Evolutionary conservation across 2,888 invertebrate species (phyloP), one percentile per base, ranked within the genome.

Genomic region (Pinctada fucata): DNA sequence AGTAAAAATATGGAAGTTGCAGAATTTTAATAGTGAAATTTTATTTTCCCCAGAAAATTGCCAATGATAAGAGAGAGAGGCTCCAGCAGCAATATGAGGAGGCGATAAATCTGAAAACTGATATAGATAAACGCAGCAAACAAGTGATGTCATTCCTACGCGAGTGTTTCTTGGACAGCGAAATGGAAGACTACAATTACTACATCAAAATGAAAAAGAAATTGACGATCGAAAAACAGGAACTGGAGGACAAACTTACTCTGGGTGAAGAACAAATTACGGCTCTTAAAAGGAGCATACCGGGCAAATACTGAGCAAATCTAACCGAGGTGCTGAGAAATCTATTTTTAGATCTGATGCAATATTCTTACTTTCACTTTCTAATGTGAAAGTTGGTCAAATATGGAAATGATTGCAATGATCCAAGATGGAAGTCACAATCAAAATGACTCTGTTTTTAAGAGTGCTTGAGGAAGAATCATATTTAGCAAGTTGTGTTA

Each of bases 151-250:
- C 94, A 80, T 95, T 96, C 83, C 93, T 97, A 81, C 94, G 94
- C 84, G 95, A 95, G 91, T 95, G 95, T 92, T 94, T 97, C 86
- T 94, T 94, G 85, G 78, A 79, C 0, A 93, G 94, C 71, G 95
- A 96, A 90, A 95, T 95, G 90, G 95, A 95, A 65, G 96, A 96
- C 91, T 97, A 96, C 91, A 95, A 95, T 88, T 96, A 96, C 91
- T 97, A 96, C 93, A 95, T 97, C 87, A 95, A 96, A 91, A 96
- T 96, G 95, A 97, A 97, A 93, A 96, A 96, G 52, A 96, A 96
- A 93, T 93, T 97, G 83, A 95, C 96, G 88, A 95, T 97, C 92
- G 96, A 97, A 91, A 94, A 95, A 79, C 94, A 96, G 87, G 96
- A 97, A 91, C 95, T 97, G 85, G 95, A 95, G 87, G 96, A 97